Conservation (phyloP, 2,888 invertebrate species). For the Drosophila ustulata region DNA sequence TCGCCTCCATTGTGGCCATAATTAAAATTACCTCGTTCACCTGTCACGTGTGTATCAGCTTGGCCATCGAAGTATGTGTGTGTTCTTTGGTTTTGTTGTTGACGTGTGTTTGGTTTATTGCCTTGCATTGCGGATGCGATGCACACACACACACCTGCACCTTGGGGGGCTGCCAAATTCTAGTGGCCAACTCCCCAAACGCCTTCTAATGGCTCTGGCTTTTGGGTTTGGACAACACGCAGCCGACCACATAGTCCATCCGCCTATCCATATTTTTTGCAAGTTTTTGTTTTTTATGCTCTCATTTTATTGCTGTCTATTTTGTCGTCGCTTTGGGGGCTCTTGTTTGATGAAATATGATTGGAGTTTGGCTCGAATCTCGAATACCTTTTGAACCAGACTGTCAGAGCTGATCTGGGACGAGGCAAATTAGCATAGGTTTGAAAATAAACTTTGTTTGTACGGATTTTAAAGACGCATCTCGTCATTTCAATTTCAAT, state of each 20-base stretch:
- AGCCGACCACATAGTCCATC: conserved; percentile 13
- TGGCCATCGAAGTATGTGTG: conserved; percentile 15
- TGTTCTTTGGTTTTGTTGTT: conserved; percentile 62
- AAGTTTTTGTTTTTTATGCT: conserved; percentile 21
- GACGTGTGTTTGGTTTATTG: conserved; percentile 78
- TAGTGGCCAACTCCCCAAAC: conserved; percentile 50
- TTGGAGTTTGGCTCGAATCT: conserved; percentile 55
- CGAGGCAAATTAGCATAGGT: conserved; percentile 13
- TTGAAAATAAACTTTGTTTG: conserved; percentile 1
- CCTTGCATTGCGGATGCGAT: conserved; percentile 75
- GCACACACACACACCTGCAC: conserved; percentile 37
- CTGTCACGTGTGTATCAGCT: conserved; percentile 50
- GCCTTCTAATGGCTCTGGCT: conserved; percentile 32
- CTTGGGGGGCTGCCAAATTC: conserved; percentile 50
- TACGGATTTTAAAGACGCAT: neutral
- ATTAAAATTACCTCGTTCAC: conserved; percentile 79
- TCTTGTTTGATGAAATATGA: conserved; percentile 74
- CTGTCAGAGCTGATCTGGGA: conserved; percentile 2
- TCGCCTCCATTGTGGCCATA: conserved; percentile 68
- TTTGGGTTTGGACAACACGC: conserved; percentile 33
- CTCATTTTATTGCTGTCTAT: conserved; percentile 60
- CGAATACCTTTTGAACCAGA: conserved; percentile 14
- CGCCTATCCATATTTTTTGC: neutral
- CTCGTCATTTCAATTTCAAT: too few relatives aligned
- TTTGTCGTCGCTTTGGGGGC: conserved; percentile 44